phyloP scores from a whole-genome alignment of 2,113 vertebrate genomes.

The Clarias gariepinus region DNA sequence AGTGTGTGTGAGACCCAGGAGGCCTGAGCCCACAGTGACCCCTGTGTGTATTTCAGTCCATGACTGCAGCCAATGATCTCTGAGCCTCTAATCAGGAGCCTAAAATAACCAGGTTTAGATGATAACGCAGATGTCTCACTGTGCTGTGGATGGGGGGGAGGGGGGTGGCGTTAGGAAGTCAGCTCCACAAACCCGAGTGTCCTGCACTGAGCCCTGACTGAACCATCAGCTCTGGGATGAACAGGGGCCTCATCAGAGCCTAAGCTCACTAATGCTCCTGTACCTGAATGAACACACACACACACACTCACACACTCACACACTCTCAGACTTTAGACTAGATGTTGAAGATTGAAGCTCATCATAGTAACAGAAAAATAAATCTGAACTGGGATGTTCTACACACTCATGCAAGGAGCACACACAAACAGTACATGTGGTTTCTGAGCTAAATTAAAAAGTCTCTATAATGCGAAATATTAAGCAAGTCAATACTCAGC shows the following conservation, averaged over 20 bases:
- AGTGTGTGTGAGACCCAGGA: not conserved
- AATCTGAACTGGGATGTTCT: not conserved
- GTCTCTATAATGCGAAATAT: not conserved
- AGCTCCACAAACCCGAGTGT: not conserved
- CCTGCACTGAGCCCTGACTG: not conserved
- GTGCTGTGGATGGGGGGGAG: not conserved
- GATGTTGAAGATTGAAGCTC: not conserved
- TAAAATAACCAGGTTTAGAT: conserved; percentile 51
- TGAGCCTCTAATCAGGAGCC: conserved; percentile 39
- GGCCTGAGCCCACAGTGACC: not conserved
- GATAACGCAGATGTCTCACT: not conserved
- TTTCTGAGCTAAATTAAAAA: not conserved
- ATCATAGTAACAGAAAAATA: not conserved
- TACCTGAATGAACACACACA: not conserved
- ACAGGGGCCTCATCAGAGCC: not conserved
- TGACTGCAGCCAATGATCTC: conserved; percentile 15
- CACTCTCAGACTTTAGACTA: not conserved
- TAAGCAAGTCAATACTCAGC: not conserved
- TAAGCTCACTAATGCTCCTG: not conserved
- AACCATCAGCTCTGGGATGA: not conserved
- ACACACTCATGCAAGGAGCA: too few species aligned
- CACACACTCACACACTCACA: not conserved
- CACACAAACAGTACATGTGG: too few species aligned
- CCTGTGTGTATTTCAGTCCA: conserved; percentile 31
- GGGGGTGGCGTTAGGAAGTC: too few species aligned